These are phyloP conservation scores for Tachina grossa DNA, from an alignment of 2,888 invertebrate species.

Conservation along the genomic window DNA sequence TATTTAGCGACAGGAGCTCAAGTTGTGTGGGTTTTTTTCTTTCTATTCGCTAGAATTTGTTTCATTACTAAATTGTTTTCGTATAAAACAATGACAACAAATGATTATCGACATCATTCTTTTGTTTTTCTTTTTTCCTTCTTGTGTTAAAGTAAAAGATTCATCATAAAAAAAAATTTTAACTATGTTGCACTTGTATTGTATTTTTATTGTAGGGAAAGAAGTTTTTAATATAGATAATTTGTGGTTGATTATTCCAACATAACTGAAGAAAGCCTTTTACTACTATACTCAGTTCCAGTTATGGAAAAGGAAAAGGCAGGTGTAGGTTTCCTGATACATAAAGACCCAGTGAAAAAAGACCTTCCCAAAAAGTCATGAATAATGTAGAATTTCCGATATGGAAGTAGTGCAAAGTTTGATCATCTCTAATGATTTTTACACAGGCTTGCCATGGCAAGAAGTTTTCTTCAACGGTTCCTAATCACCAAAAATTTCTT, in stretches of 20 bases:
- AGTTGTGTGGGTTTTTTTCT: constrained; percentile 53
- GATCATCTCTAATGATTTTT: no score
- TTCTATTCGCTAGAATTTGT: constrained; percentile 54
- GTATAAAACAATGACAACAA: constrained; percentile 31
- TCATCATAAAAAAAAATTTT: constrained; percentile 1
- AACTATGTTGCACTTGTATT: constrained; percentile 8
- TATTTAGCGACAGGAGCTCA: constrained; percentile 10
- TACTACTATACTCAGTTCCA: no score
- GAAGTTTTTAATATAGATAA: not conserved
- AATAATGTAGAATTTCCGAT: no score
- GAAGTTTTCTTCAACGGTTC: no score
- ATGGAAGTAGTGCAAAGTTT: no score
- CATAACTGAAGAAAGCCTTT: not conserved
- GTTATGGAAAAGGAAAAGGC: no score
- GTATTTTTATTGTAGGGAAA: not conserved
- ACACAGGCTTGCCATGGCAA: no score
- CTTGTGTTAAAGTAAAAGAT: constrained; percentile 16
- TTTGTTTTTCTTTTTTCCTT: constrained; percentile 10
- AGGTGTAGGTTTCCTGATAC: no score
- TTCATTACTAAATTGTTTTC: constrained; percentile 32
- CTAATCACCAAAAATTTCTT: no score
- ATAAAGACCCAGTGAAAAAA: no score
- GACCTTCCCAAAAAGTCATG: no score
- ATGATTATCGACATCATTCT: constrained; percentile 14
- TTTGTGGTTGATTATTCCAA: constrained; percentile 17